Conservation (phyloP, 2,113 vertebrate species). For the Lophius piscatorius region DNA sequence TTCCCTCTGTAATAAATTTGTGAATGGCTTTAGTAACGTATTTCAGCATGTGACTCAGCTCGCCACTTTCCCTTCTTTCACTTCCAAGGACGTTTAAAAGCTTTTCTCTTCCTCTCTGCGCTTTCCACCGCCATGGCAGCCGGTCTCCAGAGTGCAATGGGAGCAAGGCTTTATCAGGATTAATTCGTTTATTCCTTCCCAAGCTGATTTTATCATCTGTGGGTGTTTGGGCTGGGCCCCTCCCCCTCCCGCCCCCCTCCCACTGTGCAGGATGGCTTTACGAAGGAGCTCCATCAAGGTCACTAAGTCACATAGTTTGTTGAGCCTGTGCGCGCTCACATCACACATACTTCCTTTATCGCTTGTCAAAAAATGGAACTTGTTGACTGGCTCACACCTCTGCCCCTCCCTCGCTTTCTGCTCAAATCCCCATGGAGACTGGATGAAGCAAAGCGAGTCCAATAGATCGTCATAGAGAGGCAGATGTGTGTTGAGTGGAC, state of each 20-base stretch:
- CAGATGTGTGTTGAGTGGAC: slow-evolving; percentile 42
- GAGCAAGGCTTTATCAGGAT: slow-evolving; percentile 61
- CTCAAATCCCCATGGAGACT: slow-evolving; percentile 59
- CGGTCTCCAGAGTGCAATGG: slow-evolving; percentile 59
- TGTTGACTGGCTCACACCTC: slow-evolving; percentile 36
- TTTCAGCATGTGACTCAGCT: slow-evolving; percentile 26
- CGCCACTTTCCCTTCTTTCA: slow-evolving; percentile 17
- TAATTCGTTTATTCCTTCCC: slow-evolving; percentile 62
- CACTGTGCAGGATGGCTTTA: slow-evolving; percentile 30
- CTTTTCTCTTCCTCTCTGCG: slow-evolving; percentile 12
- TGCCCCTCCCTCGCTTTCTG: background rate
- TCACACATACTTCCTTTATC: slow-evolving; percentile 53
- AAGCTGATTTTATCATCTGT: slow-evolving; percentile 52
- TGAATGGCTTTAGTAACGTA: slow-evolving; percentile 1
- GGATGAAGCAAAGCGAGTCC: slow-evolving; percentile 27
- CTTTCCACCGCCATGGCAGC: slow-evolving; percentile 21
- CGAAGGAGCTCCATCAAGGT: slow-evolving; percentile 67
- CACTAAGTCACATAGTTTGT: slow-evolving; percentile 44
- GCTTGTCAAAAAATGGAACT: slow-evolving; percentile 23
- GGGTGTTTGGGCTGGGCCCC: slow-evolving; percentile 56
- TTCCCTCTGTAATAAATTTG: background rate
- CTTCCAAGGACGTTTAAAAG: slow-evolving; percentile 15
- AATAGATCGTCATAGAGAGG: slow-evolving; percentile 33
- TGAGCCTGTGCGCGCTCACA: slow-evolving; percentile 38
- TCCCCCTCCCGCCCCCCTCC: slow-evolving; percentile 9